Conservation (phyloP, 2,113 vertebrate species). For the Mustela lutreola region DNA sequence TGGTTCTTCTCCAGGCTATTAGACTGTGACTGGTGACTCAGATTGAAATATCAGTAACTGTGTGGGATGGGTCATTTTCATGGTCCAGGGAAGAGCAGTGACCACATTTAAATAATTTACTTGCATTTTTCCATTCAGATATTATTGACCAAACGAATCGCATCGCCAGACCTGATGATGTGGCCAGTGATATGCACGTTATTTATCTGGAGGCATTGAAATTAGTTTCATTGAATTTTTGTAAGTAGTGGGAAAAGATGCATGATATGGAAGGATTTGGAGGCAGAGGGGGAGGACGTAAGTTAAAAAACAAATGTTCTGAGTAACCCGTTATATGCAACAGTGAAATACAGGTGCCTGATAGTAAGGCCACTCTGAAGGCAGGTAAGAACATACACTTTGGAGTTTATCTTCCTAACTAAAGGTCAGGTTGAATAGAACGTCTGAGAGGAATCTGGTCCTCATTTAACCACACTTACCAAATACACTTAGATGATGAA, state of each 20-base stretch:
- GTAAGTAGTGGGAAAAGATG: not conserved
- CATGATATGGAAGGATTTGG: not conserved
- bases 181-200: not conserved
- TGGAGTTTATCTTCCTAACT: not conserved
- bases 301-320: not conserved
- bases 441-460: not conserved
- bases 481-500: not conserved
- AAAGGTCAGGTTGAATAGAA: not conserved
- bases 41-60: not conserved
- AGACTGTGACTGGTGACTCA: not conserved
- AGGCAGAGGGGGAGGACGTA: not conserved
- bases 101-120: not conserved
- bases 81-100: not conserved
- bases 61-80: not conserved
- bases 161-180: not conserved
- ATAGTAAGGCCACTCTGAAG: not conserved
- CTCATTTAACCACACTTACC: not conserved
- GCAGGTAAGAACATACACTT: not conserved
- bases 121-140: not conserved
- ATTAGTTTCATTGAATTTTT: not conserved
- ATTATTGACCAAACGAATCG: not conserved
- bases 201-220: not conserved
- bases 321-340: no score
- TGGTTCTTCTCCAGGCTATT: rapidly evolving
- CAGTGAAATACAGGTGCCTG: not conserved